Conservation (phyloP, 1,140 invertebrate genomes). For the Limonius californicus region DNA sequence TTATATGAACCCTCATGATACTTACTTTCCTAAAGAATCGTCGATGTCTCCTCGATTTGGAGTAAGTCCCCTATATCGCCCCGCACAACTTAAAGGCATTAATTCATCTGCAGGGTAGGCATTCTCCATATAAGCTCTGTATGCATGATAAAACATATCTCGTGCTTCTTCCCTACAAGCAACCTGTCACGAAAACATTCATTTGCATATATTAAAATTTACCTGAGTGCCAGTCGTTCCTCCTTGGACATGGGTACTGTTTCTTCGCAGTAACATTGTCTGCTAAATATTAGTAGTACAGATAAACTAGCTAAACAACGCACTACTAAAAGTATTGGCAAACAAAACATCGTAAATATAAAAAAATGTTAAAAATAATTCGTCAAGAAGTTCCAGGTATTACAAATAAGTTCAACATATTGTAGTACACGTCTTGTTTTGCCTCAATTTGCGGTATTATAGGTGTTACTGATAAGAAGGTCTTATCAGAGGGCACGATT, state of each 20-base stretch:
- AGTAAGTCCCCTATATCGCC: conserved; percentile 81
- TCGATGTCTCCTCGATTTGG: conserved; percentile 92
- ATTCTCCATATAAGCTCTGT: conserved; percentile 93
- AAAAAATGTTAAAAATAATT: background rate
- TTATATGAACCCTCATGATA: no score
- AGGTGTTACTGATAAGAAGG: background rate
- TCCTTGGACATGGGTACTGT: background rate
- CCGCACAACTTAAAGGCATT: conserved; percentile 95
- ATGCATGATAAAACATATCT: conserved; percentile 98
- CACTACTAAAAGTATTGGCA: background rate
- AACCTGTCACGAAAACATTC: conserved; percentile 24
- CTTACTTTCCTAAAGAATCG: conserved; percentile 94
- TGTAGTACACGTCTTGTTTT: background rate
- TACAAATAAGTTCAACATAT: background rate
- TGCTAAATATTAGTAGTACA: background rate
- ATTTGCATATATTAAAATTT: conserved; percentile 22
- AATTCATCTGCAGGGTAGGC: conserved; percentile 98
- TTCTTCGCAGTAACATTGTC: background rate
- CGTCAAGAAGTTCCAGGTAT: background rate
- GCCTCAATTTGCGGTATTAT: background rate
- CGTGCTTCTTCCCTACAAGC: conserved; percentile 73
- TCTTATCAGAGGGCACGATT: background rate
- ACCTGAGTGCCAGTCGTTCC: conserved; percentile 56
- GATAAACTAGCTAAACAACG: background rate
- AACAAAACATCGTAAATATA: background rate